A percentile compares a stretch with the other conserved stretches of the same genome.
Evolutionary conservation across 2,113 vertebrate species (phyloP).

Genomic region (Anhinga rufa): DNA sequence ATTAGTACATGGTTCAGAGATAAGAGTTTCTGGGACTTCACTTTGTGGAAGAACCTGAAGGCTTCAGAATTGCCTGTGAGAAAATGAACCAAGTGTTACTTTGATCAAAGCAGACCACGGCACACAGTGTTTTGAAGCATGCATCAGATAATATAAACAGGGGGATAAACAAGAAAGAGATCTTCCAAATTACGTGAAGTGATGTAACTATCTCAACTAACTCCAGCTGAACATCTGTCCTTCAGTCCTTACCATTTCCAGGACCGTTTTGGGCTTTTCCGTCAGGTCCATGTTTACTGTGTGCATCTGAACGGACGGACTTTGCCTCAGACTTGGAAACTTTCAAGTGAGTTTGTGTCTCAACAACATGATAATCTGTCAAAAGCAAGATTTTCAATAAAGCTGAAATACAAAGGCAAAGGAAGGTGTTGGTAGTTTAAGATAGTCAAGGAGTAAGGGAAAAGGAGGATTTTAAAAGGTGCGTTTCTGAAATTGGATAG

Average conservation of each 20-base stretch:
- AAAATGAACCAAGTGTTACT: not conserved
- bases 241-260: conserved; percentile 67
- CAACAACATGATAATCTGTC: conserved; percentile 71
- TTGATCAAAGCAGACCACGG: not conserved
- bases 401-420: not conserved
- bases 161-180: not conserved
- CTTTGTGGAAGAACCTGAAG: conserved; percentile 44
- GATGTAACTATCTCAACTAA: not conserved
- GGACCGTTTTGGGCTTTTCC: conserved; percentile 68
- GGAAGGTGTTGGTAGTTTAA: not conserved
- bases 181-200: not conserved
- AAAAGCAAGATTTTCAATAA: conserved; percentile 41
- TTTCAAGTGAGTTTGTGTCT: conserved; percentile 77
- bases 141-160: not conserved
- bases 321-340: conserved; percentile 73
- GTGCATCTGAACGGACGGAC: conserved; percentile 67
- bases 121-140: not conserved
- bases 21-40: conserved; percentile 67
- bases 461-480: not conserved
- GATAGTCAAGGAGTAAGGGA: not conserved
- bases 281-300: conserved; percentile 62
- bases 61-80: conserved; percentile 65
- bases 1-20: conserved; percentile 82
- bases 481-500: not conserved
- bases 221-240: not conserved